These are phyloP conservation scores for Tetropium fuscum DNA, from an alignment of 2,888 invertebrate genomes.

Conservation along the genomic window DNA sequence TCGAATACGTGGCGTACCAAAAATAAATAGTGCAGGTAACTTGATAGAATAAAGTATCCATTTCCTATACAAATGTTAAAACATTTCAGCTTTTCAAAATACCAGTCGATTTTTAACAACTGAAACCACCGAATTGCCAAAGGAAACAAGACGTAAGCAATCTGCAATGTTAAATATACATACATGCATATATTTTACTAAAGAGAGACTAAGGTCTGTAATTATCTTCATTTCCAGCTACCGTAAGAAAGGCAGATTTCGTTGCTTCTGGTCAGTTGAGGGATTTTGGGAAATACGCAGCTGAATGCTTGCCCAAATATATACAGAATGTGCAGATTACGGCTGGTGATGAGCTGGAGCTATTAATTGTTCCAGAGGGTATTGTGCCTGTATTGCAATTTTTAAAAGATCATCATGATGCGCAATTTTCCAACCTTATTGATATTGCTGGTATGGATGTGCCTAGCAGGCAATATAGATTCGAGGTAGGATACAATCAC, in stretches of 20 bases:
- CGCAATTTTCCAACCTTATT: conserved; percentile 89
- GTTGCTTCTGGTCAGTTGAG: conserved; percentile 60
- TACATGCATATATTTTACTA: too few species aligned
- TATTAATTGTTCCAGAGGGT: conserved; percentile 93
- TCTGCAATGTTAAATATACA: conserved; percentile 3
- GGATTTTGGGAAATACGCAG: conserved; percentile 91
- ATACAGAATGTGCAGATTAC: conserved; percentile 95
- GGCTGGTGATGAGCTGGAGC: conserved; percentile 89
- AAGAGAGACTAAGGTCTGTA: too few species aligned
- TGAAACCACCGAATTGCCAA: conserved; percentile 39
- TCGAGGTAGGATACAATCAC: conserved; percentile 35
- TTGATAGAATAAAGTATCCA: too few species aligned
- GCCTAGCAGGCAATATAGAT: conserved; percentile 83
- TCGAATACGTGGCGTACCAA: not conserved
- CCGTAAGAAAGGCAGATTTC: conserved; percentile 61
- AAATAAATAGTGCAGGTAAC: conserved; percentile 12
- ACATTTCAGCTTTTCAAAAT: too few species aligned
- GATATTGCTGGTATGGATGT: conserved; percentile 98
- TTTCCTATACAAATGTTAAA: too few species aligned
- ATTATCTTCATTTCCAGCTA: conserved; percentile 60
- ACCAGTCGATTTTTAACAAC: conserved; percentile 6
- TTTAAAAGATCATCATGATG: conserved; percentile 94
- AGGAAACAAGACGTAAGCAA: conserved; percentile 58
- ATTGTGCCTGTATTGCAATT: conserved; percentile 92
- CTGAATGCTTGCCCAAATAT: conserved; percentile 95